These are phyloP conservation scores for Hassar affinis DNA, from an alignment of 2,113 vertebrate genomes.

Conservation along the genomic window DNA sequence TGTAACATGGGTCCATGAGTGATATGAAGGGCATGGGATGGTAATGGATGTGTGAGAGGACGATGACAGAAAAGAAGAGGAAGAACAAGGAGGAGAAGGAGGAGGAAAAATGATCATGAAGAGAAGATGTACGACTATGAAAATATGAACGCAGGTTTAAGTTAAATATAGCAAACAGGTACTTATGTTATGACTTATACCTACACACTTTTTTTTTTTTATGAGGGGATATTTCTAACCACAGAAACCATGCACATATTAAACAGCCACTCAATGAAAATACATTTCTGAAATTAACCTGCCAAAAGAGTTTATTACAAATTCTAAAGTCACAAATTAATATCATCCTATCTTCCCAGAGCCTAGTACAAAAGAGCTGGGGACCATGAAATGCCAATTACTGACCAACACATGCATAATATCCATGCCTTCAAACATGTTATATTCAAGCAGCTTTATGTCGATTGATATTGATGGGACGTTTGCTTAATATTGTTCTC, in stretches of 20 bases:
- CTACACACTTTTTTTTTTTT: not conserved
- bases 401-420: not conserved
- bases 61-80: not conserved
- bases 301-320: not conserved
- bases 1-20: constrained; percentile 16
- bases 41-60: not conserved
- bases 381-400: not conserved
- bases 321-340: not conserved
- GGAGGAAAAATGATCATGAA: constrained; percentile 33
- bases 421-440: not conserved
- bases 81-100: constrained; percentile 24
- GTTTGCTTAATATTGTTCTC: not conserved
- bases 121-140: constrained; percentile 7
- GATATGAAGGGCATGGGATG: not conserved
- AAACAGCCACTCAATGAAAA: not conserved
- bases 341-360: not conserved
- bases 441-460: not conserved
- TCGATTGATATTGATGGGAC: not conserved
- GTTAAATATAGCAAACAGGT: not conserved
- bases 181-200: not conserved
- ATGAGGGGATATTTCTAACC: not conserved
- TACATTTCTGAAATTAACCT: not conserved
- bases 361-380: not conserved
- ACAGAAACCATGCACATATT: not conserved
- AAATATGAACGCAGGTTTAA: not conserved